phyloP scores from a whole-genome alignment of 2,113 vertebrate genomes.

The Callithrix jacchus region DNA sequence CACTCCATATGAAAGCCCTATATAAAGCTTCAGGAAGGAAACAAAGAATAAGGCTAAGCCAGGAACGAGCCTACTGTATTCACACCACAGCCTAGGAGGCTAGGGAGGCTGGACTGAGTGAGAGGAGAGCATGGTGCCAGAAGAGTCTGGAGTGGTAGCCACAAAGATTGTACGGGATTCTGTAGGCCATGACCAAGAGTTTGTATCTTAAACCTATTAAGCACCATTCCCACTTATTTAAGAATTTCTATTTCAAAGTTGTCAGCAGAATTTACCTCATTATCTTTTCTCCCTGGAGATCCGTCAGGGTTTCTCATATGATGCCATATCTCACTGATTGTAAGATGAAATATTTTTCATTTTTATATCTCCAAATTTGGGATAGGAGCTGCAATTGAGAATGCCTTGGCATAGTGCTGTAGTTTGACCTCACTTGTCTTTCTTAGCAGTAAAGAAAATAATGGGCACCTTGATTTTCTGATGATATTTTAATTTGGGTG shows the following conservation, averaged over 20 bases:
- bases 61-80: background rate
- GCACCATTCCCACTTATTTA: background rate
- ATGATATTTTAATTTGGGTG: background rate
- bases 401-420: background rate
- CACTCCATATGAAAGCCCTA: background rate
- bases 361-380: background rate
- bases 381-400: background rate
- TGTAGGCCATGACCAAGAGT: background rate
- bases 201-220: background rate
- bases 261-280: background rate
- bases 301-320: background rate
- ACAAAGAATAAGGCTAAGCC: background rate
- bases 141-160: background rate
- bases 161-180: background rate
- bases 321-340: background rate
- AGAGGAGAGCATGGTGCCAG: background rate
- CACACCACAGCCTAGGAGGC: background rate
- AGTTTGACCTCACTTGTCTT: background rate
- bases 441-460: background rate
- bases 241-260: background rate
- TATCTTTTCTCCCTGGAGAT: background rate
- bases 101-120: background rate
- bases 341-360: background rate
- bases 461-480: background rate
- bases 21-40: background rate